These are phyloP conservation scores for Thalpophila matura DNA, from an alignment of 2,888 invertebrate species.

Conservation along the genomic window DNA sequence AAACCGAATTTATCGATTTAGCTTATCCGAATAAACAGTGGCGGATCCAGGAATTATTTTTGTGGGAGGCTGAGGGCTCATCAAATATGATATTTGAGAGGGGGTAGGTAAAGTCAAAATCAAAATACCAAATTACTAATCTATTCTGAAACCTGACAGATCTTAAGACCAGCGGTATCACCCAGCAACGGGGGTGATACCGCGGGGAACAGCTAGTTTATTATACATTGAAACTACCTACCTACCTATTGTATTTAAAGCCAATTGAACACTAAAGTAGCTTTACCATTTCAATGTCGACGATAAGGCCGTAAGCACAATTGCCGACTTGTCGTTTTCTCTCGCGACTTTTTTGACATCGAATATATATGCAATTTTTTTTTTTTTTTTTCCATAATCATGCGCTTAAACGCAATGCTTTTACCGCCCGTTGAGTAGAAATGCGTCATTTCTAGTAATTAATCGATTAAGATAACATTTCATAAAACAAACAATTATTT, in stretches of 20 bases:
- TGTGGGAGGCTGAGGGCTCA: too few relatives aligned
- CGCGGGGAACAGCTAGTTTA: too few relatives aligned
- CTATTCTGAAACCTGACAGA: too few relatives aligned
- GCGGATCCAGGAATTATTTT: too few relatives aligned
- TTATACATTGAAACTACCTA: too few relatives aligned
- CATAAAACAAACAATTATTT: not conserved
- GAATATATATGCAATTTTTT: constrained; percentile 12
- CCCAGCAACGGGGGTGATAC: too few relatives aligned
- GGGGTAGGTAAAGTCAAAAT: too few relatives aligned
- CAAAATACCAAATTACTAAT: too few relatives aligned
- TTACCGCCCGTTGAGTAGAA: constrained; percentile 5
- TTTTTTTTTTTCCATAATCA: constrained; percentile 12
- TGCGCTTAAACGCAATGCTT: not conserved
- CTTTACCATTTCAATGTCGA: constrained; percentile 15
- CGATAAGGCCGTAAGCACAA: constrained; percentile 11
- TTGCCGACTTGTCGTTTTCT: not conserved
- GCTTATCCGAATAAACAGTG: too few relatives aligned
- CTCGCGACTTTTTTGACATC: constrained; percentile 7
- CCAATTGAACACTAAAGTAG: constrained; percentile 21
- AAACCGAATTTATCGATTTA: not conserved
- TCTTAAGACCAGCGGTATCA: too few relatives aligned
- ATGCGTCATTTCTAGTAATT: constrained; percentile 6
- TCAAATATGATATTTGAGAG: too few relatives aligned
- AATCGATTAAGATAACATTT: not conserved
- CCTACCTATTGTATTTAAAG: too few relatives aligned